Evolutionary conservation across 2,888 invertebrate genomes (phyloP).

Genomic region (Alitta virens): DNA sequence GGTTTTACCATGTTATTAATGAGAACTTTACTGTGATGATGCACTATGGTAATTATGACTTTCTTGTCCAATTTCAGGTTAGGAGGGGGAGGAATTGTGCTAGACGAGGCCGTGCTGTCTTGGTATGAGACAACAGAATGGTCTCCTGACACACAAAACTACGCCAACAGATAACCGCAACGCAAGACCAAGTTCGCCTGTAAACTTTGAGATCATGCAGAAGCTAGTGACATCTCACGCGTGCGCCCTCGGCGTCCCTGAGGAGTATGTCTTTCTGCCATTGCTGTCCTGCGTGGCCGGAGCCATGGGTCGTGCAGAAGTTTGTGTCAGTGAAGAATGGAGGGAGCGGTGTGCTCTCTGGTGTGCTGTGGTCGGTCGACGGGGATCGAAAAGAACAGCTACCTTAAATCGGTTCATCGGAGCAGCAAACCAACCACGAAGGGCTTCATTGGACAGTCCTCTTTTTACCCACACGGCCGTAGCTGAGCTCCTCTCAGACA

Average conservation of each 20-base stretch:
- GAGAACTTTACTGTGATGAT: no score
- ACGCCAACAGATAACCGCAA: no score
- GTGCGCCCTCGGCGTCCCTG: slow-evolving; percentile 23
- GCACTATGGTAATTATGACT: no score
- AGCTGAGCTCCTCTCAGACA: slow-evolving; percentile 7
- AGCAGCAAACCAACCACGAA: slow-evolving; percentile 4
- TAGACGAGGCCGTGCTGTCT: no score
- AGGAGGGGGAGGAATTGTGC: no score
- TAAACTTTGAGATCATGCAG: slow-evolving; percentile 17
- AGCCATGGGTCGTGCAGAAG: slow-evolving; percentile 11
- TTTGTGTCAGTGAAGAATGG: slow-evolving; percentile 24
- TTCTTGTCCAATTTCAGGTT: no score
- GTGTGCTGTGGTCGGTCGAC: slow-evolving; percentile 18
- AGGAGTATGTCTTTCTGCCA: slow-evolving; percentile 24
- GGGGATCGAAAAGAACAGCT: slow-evolving; percentile 18
- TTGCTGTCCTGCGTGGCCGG: slow-evolving; percentile 20
- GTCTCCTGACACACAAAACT: no score
- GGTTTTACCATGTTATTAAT: no score
- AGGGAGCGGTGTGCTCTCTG: slow-evolving; percentile 19
- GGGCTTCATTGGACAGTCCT: slow-evolving; percentile 2
- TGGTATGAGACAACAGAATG: no score
- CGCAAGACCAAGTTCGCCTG: no score
- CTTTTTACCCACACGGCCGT: slow-evolving; percentile 4
- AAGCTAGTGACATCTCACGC: slow-evolving; percentile 23
- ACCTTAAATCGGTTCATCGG: slow-evolving; percentile 16